A percentile compares a stretch with the other conserved stretches of the same genome.
These are phyloP conservation scores for Cricetomys ansorgei DNA, from an alignment of 2,113 vertebrate species.

Conservation along the genomic window DNA sequence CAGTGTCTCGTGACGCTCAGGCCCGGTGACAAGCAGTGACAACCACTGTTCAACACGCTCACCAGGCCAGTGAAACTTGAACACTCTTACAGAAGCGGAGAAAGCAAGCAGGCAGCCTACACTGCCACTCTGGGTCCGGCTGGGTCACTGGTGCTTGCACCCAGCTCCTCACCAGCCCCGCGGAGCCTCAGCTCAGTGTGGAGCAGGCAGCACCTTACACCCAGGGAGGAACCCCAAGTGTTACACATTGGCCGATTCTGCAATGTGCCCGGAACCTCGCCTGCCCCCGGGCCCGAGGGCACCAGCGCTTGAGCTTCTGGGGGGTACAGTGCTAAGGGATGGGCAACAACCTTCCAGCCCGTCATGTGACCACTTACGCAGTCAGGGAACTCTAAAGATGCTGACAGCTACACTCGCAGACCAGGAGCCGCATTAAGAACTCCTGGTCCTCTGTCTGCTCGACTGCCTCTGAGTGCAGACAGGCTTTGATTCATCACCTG, in stretches of 20 bases:
- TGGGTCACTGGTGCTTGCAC: too few relatives aligned
- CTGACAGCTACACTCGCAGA: background rate
- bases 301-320: background rate
- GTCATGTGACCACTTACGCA: background rate
- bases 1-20: background rate
- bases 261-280: rapidly evolving
- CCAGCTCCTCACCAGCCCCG: background rate
- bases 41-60: background rate
- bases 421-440: background rate
- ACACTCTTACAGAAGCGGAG: too few relatives aligned
- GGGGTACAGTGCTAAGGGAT: background rate
- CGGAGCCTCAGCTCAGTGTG: background rate
- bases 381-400: background rate
- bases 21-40: background rate
- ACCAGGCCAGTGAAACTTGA: background rate
- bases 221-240: background rate
- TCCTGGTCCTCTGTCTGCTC: background rate
- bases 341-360: background rate
- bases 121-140: background rate
- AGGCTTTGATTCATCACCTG: constrained; percentile 33
- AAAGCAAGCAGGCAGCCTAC: background rate
- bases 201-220: background rate
- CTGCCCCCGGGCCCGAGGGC: background rate
- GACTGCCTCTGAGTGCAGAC: background rate
- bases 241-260: background rate